Evolutionary conservation across 35 echinoderm and acorn worm genomes (phyloP).

Genomic region (Heliocidaris erythrogramma): DNA sequence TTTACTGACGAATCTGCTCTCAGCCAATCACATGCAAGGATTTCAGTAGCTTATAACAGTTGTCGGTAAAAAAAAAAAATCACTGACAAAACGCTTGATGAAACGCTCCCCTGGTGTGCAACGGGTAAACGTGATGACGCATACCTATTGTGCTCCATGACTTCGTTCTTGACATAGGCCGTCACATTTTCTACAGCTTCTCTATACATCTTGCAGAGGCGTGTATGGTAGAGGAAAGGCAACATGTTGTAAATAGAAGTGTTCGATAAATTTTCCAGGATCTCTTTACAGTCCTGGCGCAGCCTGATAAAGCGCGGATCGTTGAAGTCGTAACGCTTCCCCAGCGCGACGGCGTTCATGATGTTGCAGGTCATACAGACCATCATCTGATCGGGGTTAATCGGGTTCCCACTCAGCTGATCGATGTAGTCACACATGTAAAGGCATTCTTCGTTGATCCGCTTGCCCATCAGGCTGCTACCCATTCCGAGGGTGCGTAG

Average conservation of each 20-base stretch:
- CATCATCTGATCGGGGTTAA: slow-evolving; percentile 44
- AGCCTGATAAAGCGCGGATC: slow-evolving; percentile 37
- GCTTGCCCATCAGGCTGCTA: slow-evolving; percentile 36
- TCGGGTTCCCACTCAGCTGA: slow-evolving; percentile 29
- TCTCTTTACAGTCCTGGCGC: slow-evolving; percentile 31
- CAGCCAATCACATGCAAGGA: no score
- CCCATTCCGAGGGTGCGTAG: slow-evolving; percentile 58
- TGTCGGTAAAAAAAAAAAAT: no score
- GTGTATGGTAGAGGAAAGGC: slow-evolving; percentile 53
- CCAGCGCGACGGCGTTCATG: slow-evolving; percentile 36
- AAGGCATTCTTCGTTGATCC: slow-evolving; percentile 46
- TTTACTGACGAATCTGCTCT: no score
- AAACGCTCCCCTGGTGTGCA: no score
- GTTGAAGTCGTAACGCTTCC: slow-evolving; percentile 44
- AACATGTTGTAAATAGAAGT: slow-evolving; percentile 42
- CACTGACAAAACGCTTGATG: no score
- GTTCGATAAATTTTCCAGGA: slow-evolving; percentile 13
- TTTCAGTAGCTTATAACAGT: no score
- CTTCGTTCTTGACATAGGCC: slow-evolving; percentile 27
- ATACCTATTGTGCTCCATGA: not conserved
- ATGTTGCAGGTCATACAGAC: slow-evolving; percentile 43
- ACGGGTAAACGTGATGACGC: not conserved
- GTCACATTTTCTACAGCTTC: slow-evolving; percentile 23
- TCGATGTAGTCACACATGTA: slow-evolving; percentile 45
- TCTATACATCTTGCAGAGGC: slow-evolving; percentile 44